These are phyloP conservation scores for Aleiodes leptofemur DNA, from an alignment of 2,888 invertebrate genomes.

Conservation along the genomic window DNA sequence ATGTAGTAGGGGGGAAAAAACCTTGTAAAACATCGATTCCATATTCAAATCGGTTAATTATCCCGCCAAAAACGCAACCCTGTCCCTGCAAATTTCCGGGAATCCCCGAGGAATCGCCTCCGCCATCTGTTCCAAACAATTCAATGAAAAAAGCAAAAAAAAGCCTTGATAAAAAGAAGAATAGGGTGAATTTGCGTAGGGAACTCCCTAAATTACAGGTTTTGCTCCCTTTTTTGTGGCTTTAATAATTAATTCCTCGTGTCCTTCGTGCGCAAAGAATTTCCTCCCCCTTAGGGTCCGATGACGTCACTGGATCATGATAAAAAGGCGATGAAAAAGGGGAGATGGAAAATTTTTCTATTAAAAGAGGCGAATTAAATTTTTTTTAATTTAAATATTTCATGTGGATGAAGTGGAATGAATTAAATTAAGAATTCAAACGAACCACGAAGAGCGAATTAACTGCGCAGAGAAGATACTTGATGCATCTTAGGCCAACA, in stretches of 20 bases:
- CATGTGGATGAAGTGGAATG: not conserved
- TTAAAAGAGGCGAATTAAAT: not conserved
- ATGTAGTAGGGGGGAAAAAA: too few relatives aligned
- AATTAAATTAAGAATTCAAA: slow-evolving; percentile 51
- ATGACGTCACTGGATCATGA: slow-evolving; percentile 14
- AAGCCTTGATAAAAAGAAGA: not conserved
- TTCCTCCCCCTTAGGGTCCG: not conserved
- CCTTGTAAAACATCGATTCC: too few relatives aligned
- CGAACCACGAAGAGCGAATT: slow-evolving; percentile 82
- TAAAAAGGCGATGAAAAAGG: not conserved
- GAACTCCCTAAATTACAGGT: not conserved
- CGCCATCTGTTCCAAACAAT: too few relatives aligned
- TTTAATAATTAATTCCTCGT: slow-evolving; percentile 9
- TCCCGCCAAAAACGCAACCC: too few relatives aligned
- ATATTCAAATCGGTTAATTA: too few relatives aligned
- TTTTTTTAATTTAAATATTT: not conserved
- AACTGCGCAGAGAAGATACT: slow-evolving; percentile 82
- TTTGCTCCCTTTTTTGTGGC: not conserved
- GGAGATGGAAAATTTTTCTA: not conserved
- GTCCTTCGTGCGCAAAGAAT: not conserved
- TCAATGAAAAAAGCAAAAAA: too few relatives aligned
- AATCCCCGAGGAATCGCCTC: not conserved
- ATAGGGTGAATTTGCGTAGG: too few relatives aligned
- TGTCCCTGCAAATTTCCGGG: too few relatives aligned
- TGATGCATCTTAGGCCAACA: slow-evolving; percentile 80